A percentile compares a stretch with the other conserved stretches of the same genome.
phyloP scores from a whole-genome alignment of 2,797 vertebrate species.

The Tokudaia muenninki region DNA sequence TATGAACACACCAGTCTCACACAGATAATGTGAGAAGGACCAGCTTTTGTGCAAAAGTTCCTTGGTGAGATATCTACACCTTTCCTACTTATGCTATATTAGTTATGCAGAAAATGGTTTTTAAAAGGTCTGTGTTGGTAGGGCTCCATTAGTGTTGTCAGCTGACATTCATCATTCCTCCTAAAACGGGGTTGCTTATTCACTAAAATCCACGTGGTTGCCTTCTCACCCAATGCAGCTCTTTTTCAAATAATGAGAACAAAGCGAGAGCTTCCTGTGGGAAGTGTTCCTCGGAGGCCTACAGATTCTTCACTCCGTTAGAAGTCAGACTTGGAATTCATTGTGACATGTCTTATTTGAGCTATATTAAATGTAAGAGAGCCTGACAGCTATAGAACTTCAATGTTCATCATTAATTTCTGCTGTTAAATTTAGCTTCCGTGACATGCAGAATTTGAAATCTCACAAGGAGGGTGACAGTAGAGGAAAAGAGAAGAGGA shows the following conservation, averaged over 20 bases:
- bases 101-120: not conserved
- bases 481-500: slow-evolving; percentile 54
- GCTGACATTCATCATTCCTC: slow-evolving; percentile 55
- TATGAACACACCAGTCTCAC: not conserved
- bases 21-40: not conserved
- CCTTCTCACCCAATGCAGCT: slow-evolving; percentile 50
- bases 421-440: slow-evolving; percentile 63
- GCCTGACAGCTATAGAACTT: slow-evolving; percentile 66
- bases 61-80: not conserved
- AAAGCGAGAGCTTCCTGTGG: slow-evolving; percentile 65
- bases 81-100: not conserved
- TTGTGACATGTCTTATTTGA: slow-evolving; percentile 42
- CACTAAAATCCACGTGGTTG: slow-evolving; percentile 50
- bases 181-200: slow-evolving; percentile 49
- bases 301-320: slow-evolving; percentile 63
- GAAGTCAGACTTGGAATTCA: not conserved
- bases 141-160: not conserved
- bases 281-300: slow-evolving; percentile 51
- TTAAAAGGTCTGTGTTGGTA: not conserved
- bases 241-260: slow-evolving; percentile 64
- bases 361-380: slow-evolving; percentile 65
- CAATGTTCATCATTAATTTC: slow-evolving; percentile 52
- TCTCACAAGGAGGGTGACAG: slow-evolving; percentile 69
- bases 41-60: not conserved
- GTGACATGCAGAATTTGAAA: slow-evolving; percentile 70